Percentiles rank a stretch among this genome's conserved stretches.
Evolutionary conservation across 2,888 invertebrate species (phyloP).

Genomic region (Beris morrisii): DNA sequence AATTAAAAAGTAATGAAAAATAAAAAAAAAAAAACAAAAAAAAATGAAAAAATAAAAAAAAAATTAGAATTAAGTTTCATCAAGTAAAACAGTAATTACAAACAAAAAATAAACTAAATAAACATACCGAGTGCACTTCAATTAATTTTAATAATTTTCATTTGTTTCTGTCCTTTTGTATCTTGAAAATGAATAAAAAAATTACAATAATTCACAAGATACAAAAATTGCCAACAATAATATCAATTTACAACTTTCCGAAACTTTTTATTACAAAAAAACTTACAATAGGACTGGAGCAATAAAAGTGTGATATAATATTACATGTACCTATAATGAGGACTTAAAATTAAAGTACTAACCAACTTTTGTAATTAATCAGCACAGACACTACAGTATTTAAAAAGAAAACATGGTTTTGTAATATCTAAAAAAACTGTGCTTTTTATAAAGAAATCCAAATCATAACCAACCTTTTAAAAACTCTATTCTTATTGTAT

Average conservation of each 20-base stretch:
- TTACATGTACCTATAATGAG: too few relatives aligned
- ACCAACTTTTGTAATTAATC: too few relatives aligned
- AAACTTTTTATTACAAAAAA: neutral
- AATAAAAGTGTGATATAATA: too few relatives aligned
- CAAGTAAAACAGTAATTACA: neutral
- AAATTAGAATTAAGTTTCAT: neutral
- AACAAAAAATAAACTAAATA: neutral
- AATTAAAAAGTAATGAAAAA: slow-evolving; percentile 35
- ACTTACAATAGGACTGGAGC: neutral
- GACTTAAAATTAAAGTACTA: too few relatives aligned
- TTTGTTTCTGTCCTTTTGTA: neutral
- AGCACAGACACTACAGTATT: too few relatives aligned
- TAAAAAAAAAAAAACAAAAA: slow-evolving; percentile 29
- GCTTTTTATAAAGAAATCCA: too few relatives aligned
- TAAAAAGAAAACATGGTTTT: too few relatives aligned
- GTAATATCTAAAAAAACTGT: too few relatives aligned
- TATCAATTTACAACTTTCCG: neutral
- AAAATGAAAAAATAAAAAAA: slow-evolving; percentile 26
- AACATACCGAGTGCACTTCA: slow-evolving; percentile 3
- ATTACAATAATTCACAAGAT: too few relatives aligned
- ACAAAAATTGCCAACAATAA: neutral
- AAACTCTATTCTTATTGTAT: too few relatives aligned
- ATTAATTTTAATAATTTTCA: slow-evolving; percentile 17
- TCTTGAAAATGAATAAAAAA: too few relatives aligned
- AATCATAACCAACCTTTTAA: too few relatives aligned